These are phyloP conservation scores for Monopterus albus DNA, from an alignment of 2,113 vertebrate species.

Conservation along the genomic window DNA sequence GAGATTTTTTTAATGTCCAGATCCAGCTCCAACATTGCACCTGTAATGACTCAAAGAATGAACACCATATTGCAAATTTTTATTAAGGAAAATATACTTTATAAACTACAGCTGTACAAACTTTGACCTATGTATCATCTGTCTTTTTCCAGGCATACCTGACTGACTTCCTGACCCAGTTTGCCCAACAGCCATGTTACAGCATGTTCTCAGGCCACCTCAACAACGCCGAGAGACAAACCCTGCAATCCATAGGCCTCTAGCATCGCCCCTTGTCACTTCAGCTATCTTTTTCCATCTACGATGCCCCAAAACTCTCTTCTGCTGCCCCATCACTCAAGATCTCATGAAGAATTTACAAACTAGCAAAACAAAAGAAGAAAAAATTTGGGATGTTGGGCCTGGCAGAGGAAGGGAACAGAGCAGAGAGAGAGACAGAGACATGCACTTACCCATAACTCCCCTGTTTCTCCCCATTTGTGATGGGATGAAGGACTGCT, in stretches of 20 bases:
- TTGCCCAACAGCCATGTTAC: conserved; percentile 97
- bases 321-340: conserved; percentile 44
- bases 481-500: conserved; percentile 48
- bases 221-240: conserved; percentile 91
- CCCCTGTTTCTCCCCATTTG: conserved; percentile 23
- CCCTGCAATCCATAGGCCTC: conserved; percentile 93
- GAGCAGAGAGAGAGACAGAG: conserved; percentile 29
- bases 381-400: not conserved
- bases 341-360: conserved; percentile 39
- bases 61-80: no score
- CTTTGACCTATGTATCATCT: not conserved
- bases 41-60: no score
- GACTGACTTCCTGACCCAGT: conserved; percentile 97
- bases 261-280: conserved; percentile 65
- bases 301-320: conserved; percentile 15
- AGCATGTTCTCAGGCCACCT: conserved; percentile 96
- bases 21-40: no score
- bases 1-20: no score
- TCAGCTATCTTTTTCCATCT: conserved; percentile 32
- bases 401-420: not conserved
- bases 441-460: conserved; percentile 47
- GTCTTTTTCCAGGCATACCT: conserved; percentile 89
- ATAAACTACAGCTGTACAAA: no score
- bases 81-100: no score
- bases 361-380: not conserved